Evolutionary conservation across 64 coral and sea anemone species (phyloP).

Genomic region (Pocillopora verrucosa): DNA sequence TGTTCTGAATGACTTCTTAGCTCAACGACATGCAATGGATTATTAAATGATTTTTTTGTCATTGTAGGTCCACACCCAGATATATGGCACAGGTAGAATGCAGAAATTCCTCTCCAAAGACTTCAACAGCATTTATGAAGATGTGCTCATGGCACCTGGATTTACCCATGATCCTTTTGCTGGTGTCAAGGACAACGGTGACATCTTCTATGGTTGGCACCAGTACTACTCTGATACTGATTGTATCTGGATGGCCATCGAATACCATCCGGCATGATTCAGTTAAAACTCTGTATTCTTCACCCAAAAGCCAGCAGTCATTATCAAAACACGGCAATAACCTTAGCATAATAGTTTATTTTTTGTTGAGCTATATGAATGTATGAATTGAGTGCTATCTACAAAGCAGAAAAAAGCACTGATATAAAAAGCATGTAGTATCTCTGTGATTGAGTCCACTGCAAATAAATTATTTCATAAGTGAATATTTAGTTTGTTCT

Average conservation of each 20-base stretch:
- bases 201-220: constrained; percentile 70
- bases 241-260: constrained; percentile 85
- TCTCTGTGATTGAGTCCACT: neutral
- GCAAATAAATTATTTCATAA: constrained; percentile 11
- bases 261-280: constrained; percentile 53
- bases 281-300: neutral
- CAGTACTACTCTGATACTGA: constrained; percentile 82
- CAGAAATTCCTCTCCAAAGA: constrained; percentile 69
- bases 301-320: neutral
- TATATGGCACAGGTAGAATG: constrained; percentile 77
- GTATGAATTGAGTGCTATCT: too few species aligned
- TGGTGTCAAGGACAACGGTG: constrained; percentile 54
- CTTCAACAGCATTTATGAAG: constrained; percentile 71
- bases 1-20: too few species aligned
- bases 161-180: constrained; percentile 76
- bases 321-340: neutral
- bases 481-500: neutral
- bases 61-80: constrained; percentile 34
- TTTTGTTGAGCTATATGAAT: too few species aligned
- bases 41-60: too few species aligned
- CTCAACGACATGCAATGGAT: too few species aligned
- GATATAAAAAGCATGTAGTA: too few species aligned
- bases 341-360: too few species aligned
- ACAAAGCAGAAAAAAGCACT: too few species aligned
- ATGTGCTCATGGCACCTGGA: constrained; percentile 75